Conservation (phyloP, 2,113 vertebrate species). For the Stegostoma tigrinum region DNA sequence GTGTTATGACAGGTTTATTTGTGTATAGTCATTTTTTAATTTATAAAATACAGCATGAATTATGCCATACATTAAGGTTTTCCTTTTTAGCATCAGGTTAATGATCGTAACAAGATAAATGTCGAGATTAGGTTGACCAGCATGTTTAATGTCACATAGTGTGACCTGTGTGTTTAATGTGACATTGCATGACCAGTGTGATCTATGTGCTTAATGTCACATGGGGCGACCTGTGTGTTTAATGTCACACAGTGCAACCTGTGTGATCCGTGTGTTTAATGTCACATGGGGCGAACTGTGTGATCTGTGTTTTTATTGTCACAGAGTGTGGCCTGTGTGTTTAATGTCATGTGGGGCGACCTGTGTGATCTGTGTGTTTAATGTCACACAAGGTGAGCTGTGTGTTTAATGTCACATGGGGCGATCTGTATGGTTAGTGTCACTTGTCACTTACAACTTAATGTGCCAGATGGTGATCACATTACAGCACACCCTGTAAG, state of each 20-base stretch:
- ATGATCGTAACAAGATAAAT: neutral
- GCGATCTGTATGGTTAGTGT: neutral
- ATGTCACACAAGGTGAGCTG: neutral
- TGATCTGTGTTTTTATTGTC: neutral
- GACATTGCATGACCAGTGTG: too few species aligned
- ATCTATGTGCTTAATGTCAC: too few species aligned
- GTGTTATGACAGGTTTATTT: neutral
- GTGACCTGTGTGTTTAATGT: too few species aligned
- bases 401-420: neutral
- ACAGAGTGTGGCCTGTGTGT: too few species aligned
- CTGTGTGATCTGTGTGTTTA: neutral
- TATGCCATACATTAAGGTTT: neutral
- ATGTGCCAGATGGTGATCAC: neutral
- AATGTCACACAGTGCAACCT: too few species aligned
- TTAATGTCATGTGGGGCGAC: too few species aligned
- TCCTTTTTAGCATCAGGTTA: neutral
- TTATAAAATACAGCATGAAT: neutral
- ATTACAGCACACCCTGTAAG: neutral
- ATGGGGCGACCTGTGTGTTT: too few species aligned
- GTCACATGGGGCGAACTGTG: too few species aligned
- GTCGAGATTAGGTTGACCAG: too few species aligned
- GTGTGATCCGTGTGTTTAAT: too few species aligned
- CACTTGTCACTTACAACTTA: neutral
- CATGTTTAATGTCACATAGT: too few species aligned
- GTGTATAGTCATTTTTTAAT: neutral